A percentile compares a stretch with the other conserved stretches of the same genome.
Evolutionary conservation across 2,113 vertebrate genomes (phyloP).

Genomic region (Mirza zaza): DNA sequence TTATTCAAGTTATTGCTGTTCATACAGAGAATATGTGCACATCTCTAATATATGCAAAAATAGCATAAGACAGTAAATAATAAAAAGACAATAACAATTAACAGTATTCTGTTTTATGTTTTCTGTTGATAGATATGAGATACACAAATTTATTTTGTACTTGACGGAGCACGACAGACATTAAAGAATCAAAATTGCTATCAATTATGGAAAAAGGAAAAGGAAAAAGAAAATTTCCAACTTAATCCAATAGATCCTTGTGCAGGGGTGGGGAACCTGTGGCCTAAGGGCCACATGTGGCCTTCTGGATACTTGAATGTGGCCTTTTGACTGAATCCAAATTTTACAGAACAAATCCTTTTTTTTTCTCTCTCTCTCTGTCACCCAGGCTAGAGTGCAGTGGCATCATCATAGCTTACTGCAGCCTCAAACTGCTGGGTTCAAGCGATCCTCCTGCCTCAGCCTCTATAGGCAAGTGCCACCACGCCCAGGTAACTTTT

Average conservation of each 20-base stretch:
- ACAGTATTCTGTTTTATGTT: background rate
- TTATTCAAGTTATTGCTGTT: constrained; percentile 1
- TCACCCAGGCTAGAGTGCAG: too few species aligned
- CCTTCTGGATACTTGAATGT: too few species aligned
- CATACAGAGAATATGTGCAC: background rate
- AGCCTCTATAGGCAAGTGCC: too few species aligned
- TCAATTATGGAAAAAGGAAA: constrained; percentile 23
- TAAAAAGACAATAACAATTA: constrained; percentile 21
- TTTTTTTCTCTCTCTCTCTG: too few species aligned
- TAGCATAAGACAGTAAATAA: background rate
- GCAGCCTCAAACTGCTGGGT: too few species aligned
- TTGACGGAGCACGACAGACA: background rate
- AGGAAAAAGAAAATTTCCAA: constrained; percentile 7
- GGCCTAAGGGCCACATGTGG: too few species aligned
- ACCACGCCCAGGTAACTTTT: too few species aligned
- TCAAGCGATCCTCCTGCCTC: too few species aligned
- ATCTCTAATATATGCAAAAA: background rate
- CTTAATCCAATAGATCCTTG: background rate
- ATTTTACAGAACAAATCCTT: too few species aligned
- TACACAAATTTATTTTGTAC: constrained; percentile 41
- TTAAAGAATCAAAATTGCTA: constrained; percentile 6
- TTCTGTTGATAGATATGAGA: background rate
- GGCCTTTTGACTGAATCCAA: too few species aligned
- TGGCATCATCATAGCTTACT: too few species aligned
- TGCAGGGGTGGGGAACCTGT: too few species aligned